Evolutionary conservation across 92 coral and sea anemone species (phyloP).

Genomic region (Ricordea florida): DNA sequence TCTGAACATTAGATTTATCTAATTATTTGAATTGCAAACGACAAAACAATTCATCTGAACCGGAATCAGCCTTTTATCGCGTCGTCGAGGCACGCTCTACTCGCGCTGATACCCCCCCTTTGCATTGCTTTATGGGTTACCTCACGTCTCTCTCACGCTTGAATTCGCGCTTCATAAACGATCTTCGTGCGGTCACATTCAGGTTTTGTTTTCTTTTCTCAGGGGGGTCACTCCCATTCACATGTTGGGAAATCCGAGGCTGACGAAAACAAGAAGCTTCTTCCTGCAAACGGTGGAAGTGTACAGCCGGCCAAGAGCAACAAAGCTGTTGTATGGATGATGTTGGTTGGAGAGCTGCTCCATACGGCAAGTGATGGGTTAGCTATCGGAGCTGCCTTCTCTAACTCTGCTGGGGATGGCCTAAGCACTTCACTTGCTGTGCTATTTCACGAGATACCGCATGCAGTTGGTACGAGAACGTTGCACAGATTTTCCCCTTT

Average conservation of each 20-base stretch:
- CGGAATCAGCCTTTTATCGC: too few species aligned
- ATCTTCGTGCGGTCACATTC: neutral
- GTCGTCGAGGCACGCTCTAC: too few species aligned
- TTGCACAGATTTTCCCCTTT: neutral
- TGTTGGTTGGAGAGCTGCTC: conserved; percentile 59
- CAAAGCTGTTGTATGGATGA: conserved; percentile 59
- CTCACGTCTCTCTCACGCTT: neutral
- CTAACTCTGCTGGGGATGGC: conserved; percentile 71
- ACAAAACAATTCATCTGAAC: too few species aligned
- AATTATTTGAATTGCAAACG: too few species aligned
- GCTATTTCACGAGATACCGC: conserved; percentile 78
- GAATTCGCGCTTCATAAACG: neutral
- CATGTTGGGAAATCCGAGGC: conserved; percentile 5
- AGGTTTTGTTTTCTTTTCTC: neutral
- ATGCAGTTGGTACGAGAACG: conserved; percentile 60
- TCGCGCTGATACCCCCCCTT: too few species aligned
- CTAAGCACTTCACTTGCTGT: conserved; percentile 86
- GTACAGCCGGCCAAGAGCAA: neutral
- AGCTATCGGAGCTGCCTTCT: conserved; percentile 84
- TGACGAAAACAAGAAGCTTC: neutral
- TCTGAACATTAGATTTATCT: too few species aligned
- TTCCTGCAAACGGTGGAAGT: neutral
- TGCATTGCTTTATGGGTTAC: too few species aligned
- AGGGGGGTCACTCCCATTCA: conserved; percentile 74
- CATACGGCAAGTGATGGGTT: conserved; percentile 74